Percentiles rank a stretch among this genome's conserved stretches.
Evolutionary conservation across 2,888 invertebrate genomes (phyloP).

Genomic region (Leptopilina myrica): DNA sequence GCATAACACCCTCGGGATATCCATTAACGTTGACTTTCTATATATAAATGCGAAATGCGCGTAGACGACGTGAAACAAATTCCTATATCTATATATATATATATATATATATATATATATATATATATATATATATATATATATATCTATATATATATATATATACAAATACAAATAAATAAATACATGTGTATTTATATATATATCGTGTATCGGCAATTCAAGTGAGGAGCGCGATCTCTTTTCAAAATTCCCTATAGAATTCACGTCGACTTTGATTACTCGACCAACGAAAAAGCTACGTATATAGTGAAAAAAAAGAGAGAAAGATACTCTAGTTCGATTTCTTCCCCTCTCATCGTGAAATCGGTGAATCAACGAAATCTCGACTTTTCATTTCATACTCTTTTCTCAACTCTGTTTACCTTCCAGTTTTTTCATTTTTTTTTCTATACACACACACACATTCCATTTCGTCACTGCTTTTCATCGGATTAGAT

Average conservation of each 20-base stretch:
- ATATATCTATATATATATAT: no score
- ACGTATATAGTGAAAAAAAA: neutral
- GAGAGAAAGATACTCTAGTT: neutral
- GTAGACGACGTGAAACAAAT: neutral
- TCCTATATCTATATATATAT: neutral
- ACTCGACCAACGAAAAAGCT: slow-evolving; percentile 17
- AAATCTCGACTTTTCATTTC: slow-evolving; percentile 1
- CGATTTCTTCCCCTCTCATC: neutral
- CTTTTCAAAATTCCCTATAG: slow-evolving; percentile 8
- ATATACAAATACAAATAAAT: no score
- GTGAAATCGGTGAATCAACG: neutral
- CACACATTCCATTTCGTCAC: neutral
- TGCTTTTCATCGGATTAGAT: neutral
- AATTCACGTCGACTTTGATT: slow-evolving; percentile 21
- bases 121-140: no score
- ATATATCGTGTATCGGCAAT: slow-evolving; percentile 25
- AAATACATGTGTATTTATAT: no score
- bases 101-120: no score
- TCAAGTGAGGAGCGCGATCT: slow-evolving; percentile 6
- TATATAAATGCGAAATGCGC: slow-evolving; percentile 25
- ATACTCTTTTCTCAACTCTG: neutral
- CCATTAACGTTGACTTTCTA: slow-evolving; percentile 29
- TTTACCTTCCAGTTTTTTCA: neutral
- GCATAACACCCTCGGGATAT: slow-evolving; percentile 33
- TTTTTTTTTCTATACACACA: neutral